These are phyloP conservation scores for Diplosoma virens DNA, from an alignment of 23 tunicate genomes.

Conservation along the genomic window DNA sequence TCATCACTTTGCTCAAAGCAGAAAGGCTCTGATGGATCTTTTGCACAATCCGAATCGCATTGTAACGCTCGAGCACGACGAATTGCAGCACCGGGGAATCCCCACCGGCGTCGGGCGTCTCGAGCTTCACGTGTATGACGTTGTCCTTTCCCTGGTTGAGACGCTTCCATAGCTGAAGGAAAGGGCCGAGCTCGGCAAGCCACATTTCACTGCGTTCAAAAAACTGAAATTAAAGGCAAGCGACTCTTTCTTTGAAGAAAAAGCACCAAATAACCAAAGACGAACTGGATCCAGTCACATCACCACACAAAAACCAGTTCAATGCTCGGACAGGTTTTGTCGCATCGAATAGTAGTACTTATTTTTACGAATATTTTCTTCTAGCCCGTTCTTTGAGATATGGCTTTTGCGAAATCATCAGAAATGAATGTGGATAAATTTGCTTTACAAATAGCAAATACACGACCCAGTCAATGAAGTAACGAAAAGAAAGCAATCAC, in stretches of 20 bases:
- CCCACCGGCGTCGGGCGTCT: conserved; percentile 37
- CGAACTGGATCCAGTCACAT: too few relatives aligned
- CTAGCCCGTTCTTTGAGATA: too few relatives aligned
- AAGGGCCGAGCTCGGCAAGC: conserved; percentile 68
- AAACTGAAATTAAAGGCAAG: not conserved
- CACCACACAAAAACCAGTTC: too few relatives aligned
- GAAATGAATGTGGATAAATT: too few relatives aligned
- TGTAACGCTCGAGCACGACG: conserved; percentile 71
- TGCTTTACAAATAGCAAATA: too few relatives aligned
- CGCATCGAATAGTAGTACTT: not conserved
- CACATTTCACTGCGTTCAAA: conserved; percentile 64
- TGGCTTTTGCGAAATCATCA: too few relatives aligned
- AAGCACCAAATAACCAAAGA: too few relatives aligned
- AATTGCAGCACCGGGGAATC: conserved; percentile 72
- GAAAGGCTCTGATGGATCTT: conserved; percentile 79
- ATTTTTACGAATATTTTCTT: too few relatives aligned
- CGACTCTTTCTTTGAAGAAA: too few relatives aligned
- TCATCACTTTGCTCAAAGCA: conserved; percentile 84
- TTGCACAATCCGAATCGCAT: conserved; percentile 64
- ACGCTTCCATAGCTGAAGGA: conserved; percentile 74
- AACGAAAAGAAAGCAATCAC: too few relatives aligned
- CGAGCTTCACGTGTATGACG: conserved; percentile 56
- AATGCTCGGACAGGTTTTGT: too few relatives aligned
- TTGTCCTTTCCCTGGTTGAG: conserved; percentile 71
- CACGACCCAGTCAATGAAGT: too few relatives aligned